Base-by-base conservation (phyloP, 1,140 invertebrate species). In the Hycleus cichorii region DNA sequence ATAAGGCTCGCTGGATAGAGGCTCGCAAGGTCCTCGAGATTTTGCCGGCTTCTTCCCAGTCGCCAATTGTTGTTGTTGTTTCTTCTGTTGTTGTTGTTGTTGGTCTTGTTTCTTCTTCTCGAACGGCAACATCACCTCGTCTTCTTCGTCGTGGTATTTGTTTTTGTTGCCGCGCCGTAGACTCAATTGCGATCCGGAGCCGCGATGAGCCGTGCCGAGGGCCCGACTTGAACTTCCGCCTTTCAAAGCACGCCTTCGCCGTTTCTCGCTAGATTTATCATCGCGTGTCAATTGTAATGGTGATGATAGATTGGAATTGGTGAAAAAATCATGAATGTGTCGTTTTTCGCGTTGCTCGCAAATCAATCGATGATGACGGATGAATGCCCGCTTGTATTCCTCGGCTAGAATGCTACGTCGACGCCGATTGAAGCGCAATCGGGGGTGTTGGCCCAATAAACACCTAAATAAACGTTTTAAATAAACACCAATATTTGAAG, bases 361-460 rank as follows among this genome's bases (percentile, higher is more conserved):
- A 25, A 67, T 57, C 1, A 62, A 11, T 47, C 65, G 65, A 25
- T 66, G 58, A 40, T 67, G 59, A 10, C 67, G 59, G 10, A 67
- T 60, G 32, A 64, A 67, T 4, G 64, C 57, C 42, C 70, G 54
- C 57, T 69, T 70, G 39, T 67, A 64, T 48, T 66, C 62, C 51
- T 68, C 64, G 47, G 80, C 72, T 59, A 79, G 71, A 8, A 84
- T 69, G 0, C 85, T 85, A 57, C 87, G 73, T 32, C 84, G 76
- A 60, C 84, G 72, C 8, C 88, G 79, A 64, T 85, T 89, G 85
- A 87, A 91, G 38, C 89, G 75, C 40, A 92, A 79, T 9, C 88
- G 77, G 0, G 90, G 90, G 76, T 93, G 90, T 71, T 91, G 85
- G n/a, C 87, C 89, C 0, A 87, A 79, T 0, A 88, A 76, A 66